These are phyloP conservation scores for Stenoptilia bipunctidactyla DNA, from an alignment of 2,888 invertebrate genomes.

Conservation along the genomic window DNA sequence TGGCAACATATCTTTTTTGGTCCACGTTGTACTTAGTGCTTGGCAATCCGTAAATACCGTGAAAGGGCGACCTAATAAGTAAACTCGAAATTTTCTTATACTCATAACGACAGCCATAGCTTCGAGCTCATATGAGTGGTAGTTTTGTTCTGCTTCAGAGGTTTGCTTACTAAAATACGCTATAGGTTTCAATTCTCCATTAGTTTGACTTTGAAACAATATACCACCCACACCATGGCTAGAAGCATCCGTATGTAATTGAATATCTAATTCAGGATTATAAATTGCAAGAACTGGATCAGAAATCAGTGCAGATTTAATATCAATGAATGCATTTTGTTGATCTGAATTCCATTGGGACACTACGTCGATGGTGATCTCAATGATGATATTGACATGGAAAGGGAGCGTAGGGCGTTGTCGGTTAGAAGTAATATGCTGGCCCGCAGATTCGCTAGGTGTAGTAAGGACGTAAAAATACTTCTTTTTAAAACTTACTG, in stretches of 20 bases:
- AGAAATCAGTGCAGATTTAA: constrained; percentile 2
- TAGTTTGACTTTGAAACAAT: constrained; percentile 9
- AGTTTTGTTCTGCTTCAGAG: constrained; percentile 9
- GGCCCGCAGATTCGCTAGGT: no score
- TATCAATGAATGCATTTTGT: neutral
- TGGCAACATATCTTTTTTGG: constrained; percentile 13
- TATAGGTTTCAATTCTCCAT: constrained; percentile 6
- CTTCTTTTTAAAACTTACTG: no score
- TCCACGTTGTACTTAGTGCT: constrained; percentile 10
- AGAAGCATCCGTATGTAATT: neutral
- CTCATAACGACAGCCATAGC: constrained; percentile 12
- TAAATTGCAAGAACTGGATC: constrained; percentile 5
- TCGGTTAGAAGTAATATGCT: no score
- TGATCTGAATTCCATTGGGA: constrained; percentile 1
- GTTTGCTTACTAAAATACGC: constrained; percentile 13
- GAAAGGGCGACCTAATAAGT: constrained; percentile 9
- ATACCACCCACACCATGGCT: constrained; percentile 5
- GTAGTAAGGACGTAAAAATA: no score
- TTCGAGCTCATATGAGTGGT: constrained; percentile 13
- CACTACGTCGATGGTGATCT: no score
- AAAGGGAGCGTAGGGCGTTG: no score
- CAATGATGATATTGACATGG: no score
- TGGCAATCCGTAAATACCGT: constrained; percentile 12
- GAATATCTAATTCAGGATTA: neutral
- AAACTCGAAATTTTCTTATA: constrained; percentile 11